phyloP scores from a whole-genome alignment of 2,797 vertebrate genomes.

The Phoeniculus purpureus region DNA sequence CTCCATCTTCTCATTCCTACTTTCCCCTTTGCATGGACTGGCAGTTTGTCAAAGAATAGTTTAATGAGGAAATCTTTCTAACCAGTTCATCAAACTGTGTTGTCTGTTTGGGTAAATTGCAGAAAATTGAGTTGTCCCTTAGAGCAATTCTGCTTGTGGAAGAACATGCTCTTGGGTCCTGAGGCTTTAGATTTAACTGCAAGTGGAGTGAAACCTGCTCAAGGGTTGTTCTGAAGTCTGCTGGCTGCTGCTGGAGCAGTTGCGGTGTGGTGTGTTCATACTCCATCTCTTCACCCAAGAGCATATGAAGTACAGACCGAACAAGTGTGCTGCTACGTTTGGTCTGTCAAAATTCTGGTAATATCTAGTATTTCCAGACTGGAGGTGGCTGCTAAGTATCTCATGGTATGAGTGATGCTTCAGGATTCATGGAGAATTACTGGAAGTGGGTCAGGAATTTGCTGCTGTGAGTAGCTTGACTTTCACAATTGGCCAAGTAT shows the following conservation, averaged over 20 bases:
- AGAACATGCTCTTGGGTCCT: not conserved
- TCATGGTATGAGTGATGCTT: not conserved
- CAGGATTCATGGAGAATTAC: not conserved
- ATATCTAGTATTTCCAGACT: not conserved
- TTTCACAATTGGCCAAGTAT: not conserved
- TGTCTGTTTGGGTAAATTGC: not conserved
- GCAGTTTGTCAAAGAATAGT: not conserved
- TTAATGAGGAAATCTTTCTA: not conserved
- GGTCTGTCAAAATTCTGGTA: not conserved
- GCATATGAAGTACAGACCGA: fast-evolving
- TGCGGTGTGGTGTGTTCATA: not conserved
- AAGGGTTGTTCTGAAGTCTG: not conserved
- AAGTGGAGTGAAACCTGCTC: fast-evolving
- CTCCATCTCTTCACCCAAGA: not conserved
- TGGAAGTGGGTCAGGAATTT: not conserved
- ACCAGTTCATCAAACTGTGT: not conserved
- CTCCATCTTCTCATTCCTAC: not conserved
- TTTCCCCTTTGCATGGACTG: not conserved
- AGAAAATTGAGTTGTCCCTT: not conserved
- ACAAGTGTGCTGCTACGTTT: fast-evolving
- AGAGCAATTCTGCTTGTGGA: not conserved
- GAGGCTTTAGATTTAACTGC: not conserved
- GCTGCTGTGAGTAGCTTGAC: not conserved
- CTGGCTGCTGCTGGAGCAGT: not conserved
- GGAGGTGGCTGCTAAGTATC: not conserved